phyloP scores from a whole-genome alignment of 2,888 invertebrate genomes.

The Theretra japonica region DNA sequence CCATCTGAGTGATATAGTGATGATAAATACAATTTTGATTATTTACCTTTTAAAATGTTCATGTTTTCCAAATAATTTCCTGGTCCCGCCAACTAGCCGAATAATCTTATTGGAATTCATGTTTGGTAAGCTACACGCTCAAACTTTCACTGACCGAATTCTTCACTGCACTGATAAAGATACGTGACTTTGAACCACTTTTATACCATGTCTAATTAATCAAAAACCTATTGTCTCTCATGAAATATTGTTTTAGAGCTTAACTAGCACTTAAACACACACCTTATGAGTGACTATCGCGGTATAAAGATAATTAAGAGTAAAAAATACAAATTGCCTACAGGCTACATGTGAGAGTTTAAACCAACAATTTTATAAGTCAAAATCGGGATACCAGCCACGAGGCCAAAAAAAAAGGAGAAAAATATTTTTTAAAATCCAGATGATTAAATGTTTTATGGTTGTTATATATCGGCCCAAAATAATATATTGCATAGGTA shows the following conservation, averaged over 20 bases:
- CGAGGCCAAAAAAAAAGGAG: no score
- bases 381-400: no score
- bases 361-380: no score
- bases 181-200: background rate
- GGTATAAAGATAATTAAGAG: background rate
- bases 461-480: no score
- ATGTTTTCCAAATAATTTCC: conserved; percentile 41
- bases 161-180: conserved; percentile 23
- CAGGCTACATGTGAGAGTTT: no score
- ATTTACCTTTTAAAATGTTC: conserved; percentile 48
- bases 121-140: conserved; percentile 41
- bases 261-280: no score
- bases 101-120: conserved; percentile 58
- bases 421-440: no score
- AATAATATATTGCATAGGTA: no score
- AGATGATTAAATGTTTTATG: no score
- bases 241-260: background rate
- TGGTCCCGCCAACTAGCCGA: conserved; percentile 49
- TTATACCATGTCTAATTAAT: conserved; percentile 15
- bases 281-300: background rate
- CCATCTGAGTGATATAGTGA: no score
- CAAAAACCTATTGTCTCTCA: background rate
- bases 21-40: no score
- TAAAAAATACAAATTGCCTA: no score
- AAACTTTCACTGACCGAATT: conserved; percentile 64